Evolutionary conservation across 2,888 invertebrate species (phyloP).

Genomic region (Cistogaster globosa): DNA sequence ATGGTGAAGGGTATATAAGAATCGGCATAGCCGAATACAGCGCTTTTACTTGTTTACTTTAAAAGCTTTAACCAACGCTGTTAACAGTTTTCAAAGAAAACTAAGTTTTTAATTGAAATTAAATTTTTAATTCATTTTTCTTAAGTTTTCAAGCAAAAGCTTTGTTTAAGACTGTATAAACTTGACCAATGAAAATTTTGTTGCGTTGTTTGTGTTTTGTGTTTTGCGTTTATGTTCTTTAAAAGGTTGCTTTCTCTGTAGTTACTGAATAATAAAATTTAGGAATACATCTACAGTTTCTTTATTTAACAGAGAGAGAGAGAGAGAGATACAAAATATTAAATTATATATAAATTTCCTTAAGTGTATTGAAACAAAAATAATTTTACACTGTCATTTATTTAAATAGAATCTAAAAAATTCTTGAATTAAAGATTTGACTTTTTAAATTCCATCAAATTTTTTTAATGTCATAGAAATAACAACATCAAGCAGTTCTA

Average conservation of each 20-base stretch:
- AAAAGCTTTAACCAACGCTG: neutral
- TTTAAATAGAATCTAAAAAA: no score
- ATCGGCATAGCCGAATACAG: no score
- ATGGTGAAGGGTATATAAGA: no score
- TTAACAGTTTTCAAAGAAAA: neutral
- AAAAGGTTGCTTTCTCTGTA: no score
- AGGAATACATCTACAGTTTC: neutral
- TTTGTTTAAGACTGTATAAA: neutral
- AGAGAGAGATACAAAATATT: neutral
- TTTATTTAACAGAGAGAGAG: neutral
- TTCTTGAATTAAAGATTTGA: no score
- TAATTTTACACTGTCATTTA: no score
- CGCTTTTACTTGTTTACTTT: no score
- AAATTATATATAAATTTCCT: neutral
- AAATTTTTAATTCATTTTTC: conserved; percentile 34
- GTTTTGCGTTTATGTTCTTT: neutral
- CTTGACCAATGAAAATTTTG: neutral
- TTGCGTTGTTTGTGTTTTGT: neutral
- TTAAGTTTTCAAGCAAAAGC: conserved; percentile 9
- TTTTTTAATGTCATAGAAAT: no score
- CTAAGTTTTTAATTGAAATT: conserved; percentile 39
- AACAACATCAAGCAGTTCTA: no score
- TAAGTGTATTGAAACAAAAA: no score
- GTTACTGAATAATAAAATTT: neutral
- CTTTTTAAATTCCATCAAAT: no score